phyloP scores from a whole-genome alignment of 2,888 invertebrate genomes.

The Drosophila mercatorum region DNA sequence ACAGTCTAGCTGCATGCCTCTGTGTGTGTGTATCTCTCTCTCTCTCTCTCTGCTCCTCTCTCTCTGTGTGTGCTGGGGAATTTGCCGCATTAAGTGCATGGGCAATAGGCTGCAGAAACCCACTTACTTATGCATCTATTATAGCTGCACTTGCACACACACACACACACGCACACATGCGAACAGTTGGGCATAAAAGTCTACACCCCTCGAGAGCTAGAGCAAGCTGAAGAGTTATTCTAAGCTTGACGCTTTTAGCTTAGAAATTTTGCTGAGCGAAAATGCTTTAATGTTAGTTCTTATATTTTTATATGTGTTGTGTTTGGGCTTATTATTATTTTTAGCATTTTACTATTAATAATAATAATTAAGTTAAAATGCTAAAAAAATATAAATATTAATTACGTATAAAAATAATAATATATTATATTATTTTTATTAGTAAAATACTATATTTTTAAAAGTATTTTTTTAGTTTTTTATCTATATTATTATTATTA shows the following conservation, averaged over 20 bases:
- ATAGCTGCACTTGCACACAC: constrained; percentile 22
- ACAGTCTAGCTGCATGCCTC: constrained; percentile 10
- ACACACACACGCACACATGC: constrained; percentile 3
- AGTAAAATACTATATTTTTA: no score
- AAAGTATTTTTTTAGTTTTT: no score
- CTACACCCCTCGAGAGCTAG: neutral
- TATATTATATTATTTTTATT: no score
- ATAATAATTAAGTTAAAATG: no score
- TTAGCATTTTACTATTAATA: no score
- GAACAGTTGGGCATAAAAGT: constrained; percentile 19
- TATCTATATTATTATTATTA: no score
- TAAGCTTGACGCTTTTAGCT: neutral
- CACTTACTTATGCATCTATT: constrained; percentile 33
- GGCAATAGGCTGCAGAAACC: constrained; percentile 33
- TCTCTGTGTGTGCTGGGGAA: constrained; percentile 30
- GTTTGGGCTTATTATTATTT: no score
- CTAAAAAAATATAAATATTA: no score
- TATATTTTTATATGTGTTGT: no score
- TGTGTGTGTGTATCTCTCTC: neutral
- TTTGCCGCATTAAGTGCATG: constrained; percentile 26
- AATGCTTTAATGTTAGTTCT: no score
- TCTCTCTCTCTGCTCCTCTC: neutral
- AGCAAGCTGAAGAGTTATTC: neutral
- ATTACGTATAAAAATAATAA: no score
- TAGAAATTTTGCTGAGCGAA: no score